A percentile compares a stretch with the other conserved stretches of the same genome.
phyloP scores from a whole-genome alignment of 2,888 invertebrate species.

The Malthinus seriepunctatus region DNA sequence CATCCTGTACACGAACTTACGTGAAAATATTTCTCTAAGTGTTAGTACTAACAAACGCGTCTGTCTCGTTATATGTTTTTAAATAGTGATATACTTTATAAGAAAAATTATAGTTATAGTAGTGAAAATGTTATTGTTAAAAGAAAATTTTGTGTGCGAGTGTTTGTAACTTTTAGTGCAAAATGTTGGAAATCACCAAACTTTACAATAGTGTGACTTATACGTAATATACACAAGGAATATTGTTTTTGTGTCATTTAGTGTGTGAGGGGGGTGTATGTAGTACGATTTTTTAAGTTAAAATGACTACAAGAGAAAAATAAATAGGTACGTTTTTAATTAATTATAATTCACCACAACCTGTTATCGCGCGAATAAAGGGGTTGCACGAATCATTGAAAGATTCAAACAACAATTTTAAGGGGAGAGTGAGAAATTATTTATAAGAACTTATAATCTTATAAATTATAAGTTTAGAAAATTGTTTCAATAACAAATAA shows the following conservation, averaged over 20 bases:
- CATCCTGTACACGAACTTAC: constrained; percentile 35
- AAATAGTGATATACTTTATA: too few species aligned
- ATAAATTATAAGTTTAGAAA: too few species aligned
- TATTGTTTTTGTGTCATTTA: background rate
- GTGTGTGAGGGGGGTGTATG: too few species aligned
- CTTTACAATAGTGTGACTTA: constrained; percentile 28
- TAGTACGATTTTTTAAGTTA: background rate
- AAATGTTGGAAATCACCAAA: constrained; percentile 27
- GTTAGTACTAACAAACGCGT: constrained; percentile 22
- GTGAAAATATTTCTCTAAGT: constrained; percentile 32
- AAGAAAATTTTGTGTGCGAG: background rate
- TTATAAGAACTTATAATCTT: too few species aligned
- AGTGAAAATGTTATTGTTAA: background rate
- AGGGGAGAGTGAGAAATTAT: too few species aligned
- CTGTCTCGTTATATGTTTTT: constrained; percentile 4
- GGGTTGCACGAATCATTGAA: too few species aligned
- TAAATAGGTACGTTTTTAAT: constrained; percentile 3
- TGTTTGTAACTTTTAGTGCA: background rate
- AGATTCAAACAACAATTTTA: too few species aligned
- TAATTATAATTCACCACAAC: too few species aligned
- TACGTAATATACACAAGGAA: constrained; percentile 12
- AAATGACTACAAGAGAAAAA: constrained; percentile 1
- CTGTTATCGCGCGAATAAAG: too few species aligned
- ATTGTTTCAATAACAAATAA: too few species aligned
- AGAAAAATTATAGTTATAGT: background rate